Percentiles rank a stretch among this genome's conserved stretches.
These are phyloP conservation scores for Puffinus mauretanicus DNA, from an alignment of 2,113 vertebrate genomes.

Conservation along the genomic window DNA sequence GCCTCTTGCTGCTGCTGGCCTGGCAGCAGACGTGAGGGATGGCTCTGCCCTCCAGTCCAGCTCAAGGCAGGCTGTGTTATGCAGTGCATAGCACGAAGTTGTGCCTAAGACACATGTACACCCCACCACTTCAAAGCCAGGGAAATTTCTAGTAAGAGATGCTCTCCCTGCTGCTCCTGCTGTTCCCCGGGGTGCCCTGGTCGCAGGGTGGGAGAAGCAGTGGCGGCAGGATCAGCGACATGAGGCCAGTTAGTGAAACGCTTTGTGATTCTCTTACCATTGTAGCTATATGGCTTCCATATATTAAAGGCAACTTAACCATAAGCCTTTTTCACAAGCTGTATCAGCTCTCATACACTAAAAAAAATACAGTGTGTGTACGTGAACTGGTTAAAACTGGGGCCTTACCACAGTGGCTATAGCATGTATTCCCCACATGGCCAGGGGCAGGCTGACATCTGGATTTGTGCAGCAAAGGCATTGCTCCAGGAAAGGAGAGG, in stretches of 20 bases:
- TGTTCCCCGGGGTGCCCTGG: background rate
- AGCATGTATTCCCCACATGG: accelerated
- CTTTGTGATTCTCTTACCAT: background rate
- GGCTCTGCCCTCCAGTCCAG: background rate
- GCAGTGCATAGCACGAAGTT: background rate
- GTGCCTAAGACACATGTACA: background rate
- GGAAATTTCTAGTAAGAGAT: background rate
- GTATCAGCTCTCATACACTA: background rate
- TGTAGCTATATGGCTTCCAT: background rate
- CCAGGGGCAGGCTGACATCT: background rate
- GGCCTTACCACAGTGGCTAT: background rate
- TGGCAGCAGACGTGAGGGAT: accelerated
- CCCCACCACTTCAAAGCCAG: background rate
- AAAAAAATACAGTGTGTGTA: background rate
- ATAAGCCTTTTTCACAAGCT: background rate
- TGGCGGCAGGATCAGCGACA: background rate
- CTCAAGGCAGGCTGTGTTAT: background rate
- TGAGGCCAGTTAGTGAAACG: accelerated
- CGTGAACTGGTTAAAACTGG: background rate
- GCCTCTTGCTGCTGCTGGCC: background rate
- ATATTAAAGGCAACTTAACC: background rate
- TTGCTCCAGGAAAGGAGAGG: background rate
- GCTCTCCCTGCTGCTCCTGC: background rate
- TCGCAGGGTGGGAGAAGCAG: background rate
- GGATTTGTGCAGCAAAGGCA: background rate